Evolutionary conservation across 2,797 vertebrate genomes (phyloP).

Genomic region (Sebastes ruberrimus): DNA sequence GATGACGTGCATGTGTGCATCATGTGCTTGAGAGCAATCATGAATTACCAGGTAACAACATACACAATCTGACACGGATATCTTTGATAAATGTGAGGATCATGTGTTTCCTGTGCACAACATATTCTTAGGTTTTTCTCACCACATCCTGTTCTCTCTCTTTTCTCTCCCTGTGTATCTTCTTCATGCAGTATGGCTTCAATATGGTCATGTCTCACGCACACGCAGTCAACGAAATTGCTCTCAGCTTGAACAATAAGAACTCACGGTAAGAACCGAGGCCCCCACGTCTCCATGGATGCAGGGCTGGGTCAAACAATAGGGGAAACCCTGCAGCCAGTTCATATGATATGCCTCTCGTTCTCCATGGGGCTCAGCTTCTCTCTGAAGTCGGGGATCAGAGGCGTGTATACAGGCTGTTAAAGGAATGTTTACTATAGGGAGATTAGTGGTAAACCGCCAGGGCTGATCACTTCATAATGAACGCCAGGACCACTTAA

Average conservation of each 20-base stretch:
- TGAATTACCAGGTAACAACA: slow-evolving; percentile 95
- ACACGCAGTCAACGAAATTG: slow-evolving; percentile 97
- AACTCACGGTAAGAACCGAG: slow-evolving; percentile 88
- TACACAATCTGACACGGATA: neutral
- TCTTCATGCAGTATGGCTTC: slow-evolving; percentile 91
- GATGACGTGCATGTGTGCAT: slow-evolving; percentile 98
- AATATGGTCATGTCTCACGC: slow-evolving; percentile 98
- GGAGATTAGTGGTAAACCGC: slow-evolving; percentile 69
- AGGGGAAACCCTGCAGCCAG: slow-evolving; percentile 66
- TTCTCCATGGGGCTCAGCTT: slow-evolving; percentile 58
- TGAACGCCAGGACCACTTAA: slow-evolving; percentile 32
- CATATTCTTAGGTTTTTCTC: slow-evolving; percentile 15
- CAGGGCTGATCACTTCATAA: slow-evolving; percentile 69
- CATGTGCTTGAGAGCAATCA: slow-evolving; percentile 96
- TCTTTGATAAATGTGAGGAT: neutral
- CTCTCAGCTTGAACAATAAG: slow-evolving; percentile 98
- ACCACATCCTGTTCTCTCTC: slow-evolving; percentile 61
- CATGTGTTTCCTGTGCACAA: slow-evolving; percentile 43
- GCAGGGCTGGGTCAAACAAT: slow-evolving; percentile 59
- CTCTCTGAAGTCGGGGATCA: slow-evolving; percentile 70
- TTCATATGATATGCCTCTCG: slow-evolving; percentile 66
- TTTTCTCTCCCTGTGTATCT: neutral
- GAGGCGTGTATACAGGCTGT: slow-evolving; percentile 44
- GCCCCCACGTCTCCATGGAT: slow-evolving; percentile 24
- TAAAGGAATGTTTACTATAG: slow-evolving; percentile 71